Evolutionary conservation across 1,140 invertebrate species (phyloP).

Genomic region (Radopholus similis): DNA sequence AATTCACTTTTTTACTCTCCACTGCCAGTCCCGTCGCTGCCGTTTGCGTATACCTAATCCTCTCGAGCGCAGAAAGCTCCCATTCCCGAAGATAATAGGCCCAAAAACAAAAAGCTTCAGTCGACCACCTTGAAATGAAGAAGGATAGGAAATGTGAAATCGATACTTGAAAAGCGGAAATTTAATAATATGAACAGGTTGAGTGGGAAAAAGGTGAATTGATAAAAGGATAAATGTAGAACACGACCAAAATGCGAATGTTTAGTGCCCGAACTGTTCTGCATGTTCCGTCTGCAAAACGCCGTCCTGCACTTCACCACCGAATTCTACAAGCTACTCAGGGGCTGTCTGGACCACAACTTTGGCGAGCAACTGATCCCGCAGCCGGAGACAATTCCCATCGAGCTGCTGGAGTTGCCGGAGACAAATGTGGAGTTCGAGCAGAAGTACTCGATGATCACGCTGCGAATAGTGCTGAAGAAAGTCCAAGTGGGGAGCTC

Average conservation of each 20-base stretch:
- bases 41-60: too few relatives aligned
- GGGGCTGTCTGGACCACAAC: constrained; percentile 82
- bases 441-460: constrained; percentile 44
- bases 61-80: too few relatives aligned
- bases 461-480: constrained; percentile 42
- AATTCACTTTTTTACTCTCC: too few relatives aligned
- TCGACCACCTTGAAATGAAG: too few relatives aligned
- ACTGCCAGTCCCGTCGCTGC: too few relatives aligned
- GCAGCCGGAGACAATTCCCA: constrained; percentile 53
- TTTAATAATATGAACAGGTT: too few relatives aligned
- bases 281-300: constrained; percentile 79
- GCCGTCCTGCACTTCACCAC: constrained; percentile 77
- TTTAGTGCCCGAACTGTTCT: constrained; percentile 76
- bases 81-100: too few relatives aligned
- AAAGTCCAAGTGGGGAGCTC: constrained; percentile 31
- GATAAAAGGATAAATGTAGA: too few relatives aligned
- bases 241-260: neutral
- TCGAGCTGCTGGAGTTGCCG: constrained; percentile 40
- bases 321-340: constrained; percentile 79
- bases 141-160: too few relatives aligned
- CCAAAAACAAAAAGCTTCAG: too few relatives aligned
- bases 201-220: too few relatives aligned
- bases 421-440: constrained; percentile 3
- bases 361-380: constrained; percentile 82
- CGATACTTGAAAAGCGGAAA: too few relatives aligned